Evolutionary conservation across 2,113 vertebrate species (phyloP).

Genomic region (Suricata suricatta): DNA sequence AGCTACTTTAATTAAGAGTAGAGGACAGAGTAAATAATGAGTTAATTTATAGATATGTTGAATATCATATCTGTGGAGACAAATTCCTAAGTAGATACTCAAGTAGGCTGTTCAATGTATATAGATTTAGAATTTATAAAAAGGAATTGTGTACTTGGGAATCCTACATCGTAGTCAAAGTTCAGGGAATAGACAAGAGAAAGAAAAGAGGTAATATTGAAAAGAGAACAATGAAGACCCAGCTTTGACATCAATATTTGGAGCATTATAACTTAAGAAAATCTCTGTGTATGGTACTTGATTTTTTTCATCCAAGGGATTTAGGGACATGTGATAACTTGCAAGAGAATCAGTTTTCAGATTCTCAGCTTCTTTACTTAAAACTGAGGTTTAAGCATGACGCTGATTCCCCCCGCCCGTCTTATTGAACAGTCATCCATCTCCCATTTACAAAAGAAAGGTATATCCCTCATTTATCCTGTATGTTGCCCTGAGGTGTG

Average conservation of each 20-base stretch:
- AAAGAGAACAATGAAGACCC: not conserved
- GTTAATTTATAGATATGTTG: not conserved
- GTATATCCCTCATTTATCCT: not conserved
- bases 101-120: not conserved
- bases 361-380: not conserved
- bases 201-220: not conserved
- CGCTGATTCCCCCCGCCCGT: not conserved
- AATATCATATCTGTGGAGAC: not conserved
- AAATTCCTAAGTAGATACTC: not conserved
- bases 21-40: not conserved
- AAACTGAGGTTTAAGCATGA: not conserved
- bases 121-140: constrained; percentile 14
- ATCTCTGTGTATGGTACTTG: not conserved
- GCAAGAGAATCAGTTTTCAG: not conserved
- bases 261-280: not conserved
- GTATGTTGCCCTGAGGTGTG: not conserved
- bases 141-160: not conserved
- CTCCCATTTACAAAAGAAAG: not conserved
- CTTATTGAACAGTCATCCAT: not conserved
- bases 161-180: not conserved
- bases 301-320: not conserved
- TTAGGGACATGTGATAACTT: not conserved
- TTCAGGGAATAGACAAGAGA: not conserved
- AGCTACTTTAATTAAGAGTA: not conserved
- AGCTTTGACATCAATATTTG: not conserved